Conservation (phyloP, 2,797 vertebrate species). For the Clamator glandarius region DNA sequence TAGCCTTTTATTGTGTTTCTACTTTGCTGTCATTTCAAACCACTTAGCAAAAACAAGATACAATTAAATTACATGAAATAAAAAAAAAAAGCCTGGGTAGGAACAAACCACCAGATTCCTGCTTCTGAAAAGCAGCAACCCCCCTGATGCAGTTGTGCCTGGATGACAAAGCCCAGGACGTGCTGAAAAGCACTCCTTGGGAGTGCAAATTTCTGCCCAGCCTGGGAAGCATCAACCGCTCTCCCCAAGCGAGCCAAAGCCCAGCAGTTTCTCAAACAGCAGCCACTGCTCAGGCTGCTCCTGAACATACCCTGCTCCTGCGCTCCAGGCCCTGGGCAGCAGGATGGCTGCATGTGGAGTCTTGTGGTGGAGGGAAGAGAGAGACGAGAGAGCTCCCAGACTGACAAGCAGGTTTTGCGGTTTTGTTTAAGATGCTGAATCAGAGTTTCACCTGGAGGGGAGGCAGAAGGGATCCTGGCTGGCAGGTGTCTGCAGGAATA, state of each 20-base stretch:
- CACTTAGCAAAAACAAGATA: not conserved
- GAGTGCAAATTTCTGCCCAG: slow-evolving; percentile 54
- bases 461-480: slow-evolving; percentile 40
- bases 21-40: not conserved
- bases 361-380: slow-evolving; percentile 62
- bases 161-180: slow-evolving; percentile 35
- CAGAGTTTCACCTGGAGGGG: slow-evolving; percentile 72
- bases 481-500: slow-evolving; percentile 63
- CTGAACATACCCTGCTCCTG: not conserved
- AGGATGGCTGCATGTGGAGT: slow-evolving; percentile 33
- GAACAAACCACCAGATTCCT: not conserved
- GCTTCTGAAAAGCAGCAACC: not conserved
- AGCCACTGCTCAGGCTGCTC: not conserved
- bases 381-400: slow-evolving; percentile 61
- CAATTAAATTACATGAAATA: not conserved
- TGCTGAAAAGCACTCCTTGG: not conserved
- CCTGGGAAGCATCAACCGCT: not conserved
- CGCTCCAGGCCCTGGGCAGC: slow-evolving; percentile 57
- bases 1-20: not conserved
- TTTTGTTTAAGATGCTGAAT: slow-evolving; percentile 73
- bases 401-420: slow-evolving; percentile 58
- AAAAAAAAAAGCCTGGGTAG: not conserved
- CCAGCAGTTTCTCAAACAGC: not conserved
- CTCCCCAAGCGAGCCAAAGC: slow-evolving; percentile 36
- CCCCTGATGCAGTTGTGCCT: not conserved